Conservation (phyloP, 2,888 invertebrate species). For the Macrophya alboannulata region DNA sequence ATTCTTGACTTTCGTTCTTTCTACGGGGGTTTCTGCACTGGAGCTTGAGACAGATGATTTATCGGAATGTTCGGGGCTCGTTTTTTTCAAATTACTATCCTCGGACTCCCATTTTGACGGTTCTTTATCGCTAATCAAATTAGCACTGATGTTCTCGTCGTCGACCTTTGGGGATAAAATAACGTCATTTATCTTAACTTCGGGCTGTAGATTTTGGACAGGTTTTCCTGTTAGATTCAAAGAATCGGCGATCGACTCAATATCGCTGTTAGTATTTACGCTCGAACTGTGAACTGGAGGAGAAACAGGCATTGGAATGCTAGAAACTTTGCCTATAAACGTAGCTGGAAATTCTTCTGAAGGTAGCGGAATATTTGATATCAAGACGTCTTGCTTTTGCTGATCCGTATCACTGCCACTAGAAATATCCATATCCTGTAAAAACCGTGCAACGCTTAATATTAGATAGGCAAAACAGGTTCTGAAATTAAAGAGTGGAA, state of each 20-base stretch:
- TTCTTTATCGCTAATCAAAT: neutral
- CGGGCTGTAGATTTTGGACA: neutral
- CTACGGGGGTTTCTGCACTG: conserved; percentile 16
- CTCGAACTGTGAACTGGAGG: neutral
- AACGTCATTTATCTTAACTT: neutral
- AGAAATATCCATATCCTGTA: conserved; percentile 55
- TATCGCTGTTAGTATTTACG: neutral
- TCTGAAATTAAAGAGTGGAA: neutral
- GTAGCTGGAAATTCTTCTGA: conserved; percentile 52
- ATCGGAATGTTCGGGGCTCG: conserved; percentile 26
- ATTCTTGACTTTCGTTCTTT: conserved; percentile 14
- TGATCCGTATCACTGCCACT: conserved; percentile 26
- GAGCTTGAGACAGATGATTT: conserved; percentile 43
- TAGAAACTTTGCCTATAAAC: conserved; percentile 33
- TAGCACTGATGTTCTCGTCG: neutral
- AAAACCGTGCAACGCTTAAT: conserved; percentile 1
- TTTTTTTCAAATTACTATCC: neutral
- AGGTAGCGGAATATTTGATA: conserved; percentile 53
- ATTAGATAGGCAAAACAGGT: neutral
- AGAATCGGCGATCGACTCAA: neutral
- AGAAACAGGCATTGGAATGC: conserved; percentile 38
- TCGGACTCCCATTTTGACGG: conserved; percentile 21
- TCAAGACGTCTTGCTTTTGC: conserved; percentile 40
- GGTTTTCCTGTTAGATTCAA: neutral
- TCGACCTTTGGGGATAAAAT: conserved; percentile 15